Evolutionary conservation across 1,140 invertebrate genomes (phyloP).

Genomic region (Diabrotica virgifera): DNA sequence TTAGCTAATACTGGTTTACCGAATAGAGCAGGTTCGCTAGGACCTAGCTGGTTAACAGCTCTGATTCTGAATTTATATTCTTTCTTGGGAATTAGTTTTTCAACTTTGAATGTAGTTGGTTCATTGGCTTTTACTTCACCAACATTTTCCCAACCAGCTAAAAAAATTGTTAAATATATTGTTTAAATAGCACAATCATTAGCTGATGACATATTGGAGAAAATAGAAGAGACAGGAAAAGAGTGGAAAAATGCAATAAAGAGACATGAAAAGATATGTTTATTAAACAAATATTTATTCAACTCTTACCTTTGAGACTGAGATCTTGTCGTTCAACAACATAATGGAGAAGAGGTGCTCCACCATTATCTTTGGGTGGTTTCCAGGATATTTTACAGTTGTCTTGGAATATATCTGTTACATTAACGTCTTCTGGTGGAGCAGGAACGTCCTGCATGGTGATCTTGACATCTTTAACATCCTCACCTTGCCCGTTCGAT

Average conservation of each 20-base stretch:
- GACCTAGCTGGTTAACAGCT: constrained; percentile 88
- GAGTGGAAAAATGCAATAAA: too few relatives aligned
- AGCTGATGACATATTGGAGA: too few relatives aligned
- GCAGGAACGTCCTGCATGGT: constrained; percentile 89
- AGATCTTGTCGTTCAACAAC: constrained; percentile 92
- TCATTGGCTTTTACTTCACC: constrained; percentile 67
- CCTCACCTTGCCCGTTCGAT: constrained; percentile 83
- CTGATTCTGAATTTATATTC: constrained; percentile 94
- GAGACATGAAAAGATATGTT: too few relatives aligned
- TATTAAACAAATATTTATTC: too few relatives aligned
- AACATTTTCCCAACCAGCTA: constrained; percentile 81
- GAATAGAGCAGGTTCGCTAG: constrained; percentile 84
- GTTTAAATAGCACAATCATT: too few relatives aligned
- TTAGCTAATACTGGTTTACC: constrained; percentile 87
- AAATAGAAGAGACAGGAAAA: not conserved
- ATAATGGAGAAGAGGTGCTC: constrained; percentile 85
- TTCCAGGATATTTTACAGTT: constrained; percentile 92
- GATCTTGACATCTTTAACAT: constrained; percentile 76
- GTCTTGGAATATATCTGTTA: constrained; percentile 88
- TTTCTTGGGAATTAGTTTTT: constrained; percentile 82
- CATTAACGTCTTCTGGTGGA: constrained; percentile 83
- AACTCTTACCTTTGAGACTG: constrained; percentile 67
- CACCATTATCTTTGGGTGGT: constrained; percentile 89
- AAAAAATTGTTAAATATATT: constrained; percentile 16
- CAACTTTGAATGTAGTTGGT: constrained; percentile 76